These are phyloP conservation scores for Alviniconcha marisindica DNA, from an alignment of 1,140 invertebrate genomes.

Conservation along the genomic window DNA sequence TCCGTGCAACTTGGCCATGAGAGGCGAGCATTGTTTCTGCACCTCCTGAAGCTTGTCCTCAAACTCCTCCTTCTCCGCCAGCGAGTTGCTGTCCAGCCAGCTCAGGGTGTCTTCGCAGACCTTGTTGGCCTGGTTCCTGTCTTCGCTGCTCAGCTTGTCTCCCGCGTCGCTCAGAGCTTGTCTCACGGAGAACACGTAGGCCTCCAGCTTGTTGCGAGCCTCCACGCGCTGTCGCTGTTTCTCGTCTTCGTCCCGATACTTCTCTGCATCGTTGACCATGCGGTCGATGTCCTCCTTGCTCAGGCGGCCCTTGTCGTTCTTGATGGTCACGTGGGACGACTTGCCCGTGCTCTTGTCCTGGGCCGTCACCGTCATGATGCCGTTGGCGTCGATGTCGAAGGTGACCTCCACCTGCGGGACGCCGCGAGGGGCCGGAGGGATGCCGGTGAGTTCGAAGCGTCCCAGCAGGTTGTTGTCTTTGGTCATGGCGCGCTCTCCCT, in stretches of 20 bases:
- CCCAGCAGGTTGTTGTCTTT: conserved; percentile 88
- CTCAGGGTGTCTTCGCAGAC: conserved; percentile 88
- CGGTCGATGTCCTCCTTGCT: conserved; percentile 97
- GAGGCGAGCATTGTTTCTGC: conserved; percentile 73
- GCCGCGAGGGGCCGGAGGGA: conserved; percentile 92
- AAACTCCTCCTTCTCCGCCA: conserved; percentile 72
- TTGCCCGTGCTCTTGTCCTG: conserved; percentile 83
- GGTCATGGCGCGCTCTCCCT: conserved; percentile 92
- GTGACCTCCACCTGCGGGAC: conserved; percentile 87
- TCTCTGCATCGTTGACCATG: conserved; percentile 97
- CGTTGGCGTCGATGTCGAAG: conserved; percentile 81
- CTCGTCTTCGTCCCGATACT: conserved; percentile 91
- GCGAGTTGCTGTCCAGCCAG: conserved; percentile 95
- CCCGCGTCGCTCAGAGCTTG: conserved; percentile 85
- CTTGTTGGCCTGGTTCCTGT: conserved; percentile 80
- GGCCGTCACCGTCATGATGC: conserved; percentile 78
- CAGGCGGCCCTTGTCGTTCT: conserved; percentile 92
- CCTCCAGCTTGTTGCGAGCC: conserved; percentile 83
- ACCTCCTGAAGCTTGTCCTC: conserved; percentile 71
- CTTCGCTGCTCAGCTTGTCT: conserved; percentile 79
- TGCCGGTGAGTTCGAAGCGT: conserved; percentile 94
- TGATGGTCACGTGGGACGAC: conserved; percentile 90
- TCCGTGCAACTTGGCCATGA: conserved; percentile 78
- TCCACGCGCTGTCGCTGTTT: conserved; percentile 89
- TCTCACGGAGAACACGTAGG: conserved; percentile 88